These are phyloP conservation scores for Lemur catta DNA, from an alignment of 2,797 vertebrate species.

Conservation along the genomic window DNA sequence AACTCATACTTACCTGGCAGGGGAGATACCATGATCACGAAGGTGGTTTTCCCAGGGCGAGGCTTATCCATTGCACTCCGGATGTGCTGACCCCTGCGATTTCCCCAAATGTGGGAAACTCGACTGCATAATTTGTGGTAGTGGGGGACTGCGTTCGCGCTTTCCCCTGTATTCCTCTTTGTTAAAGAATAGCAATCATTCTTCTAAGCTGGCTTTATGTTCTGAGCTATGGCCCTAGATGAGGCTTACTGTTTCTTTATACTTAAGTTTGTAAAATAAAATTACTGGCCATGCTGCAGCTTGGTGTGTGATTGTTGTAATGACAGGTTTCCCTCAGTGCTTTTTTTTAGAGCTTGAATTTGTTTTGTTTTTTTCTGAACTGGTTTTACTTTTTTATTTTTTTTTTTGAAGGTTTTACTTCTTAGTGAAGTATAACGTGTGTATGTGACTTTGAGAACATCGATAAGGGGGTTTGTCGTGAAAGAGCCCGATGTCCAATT, in stretches of 20 bases:
- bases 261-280: neutral
- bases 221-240: too few species aligned
- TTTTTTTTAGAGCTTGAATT: neutral
- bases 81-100: neutral
- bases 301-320: neutral
- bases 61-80: neutral
- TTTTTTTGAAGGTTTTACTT: too few species aligned
- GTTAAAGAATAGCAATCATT: neutral
- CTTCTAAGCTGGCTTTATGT: rapidly evolving
- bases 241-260: too few species aligned
- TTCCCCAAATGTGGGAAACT: neutral
- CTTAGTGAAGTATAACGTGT: neutral
- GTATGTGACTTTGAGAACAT: neutral
- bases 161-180: neutral
- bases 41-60: neutral
- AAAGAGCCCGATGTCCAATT: neutral
- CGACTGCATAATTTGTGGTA: neutral
- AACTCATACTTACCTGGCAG: neutral
- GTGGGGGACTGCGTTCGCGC: rapidly evolving
- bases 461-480: neutral
- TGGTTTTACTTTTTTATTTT: too few species aligned
- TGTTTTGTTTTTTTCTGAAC: too few species aligned
- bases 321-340: neutral
- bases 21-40: neutral
- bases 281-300: neutral